A percentile compares a stretch with the other conserved stretches of the same genome.
Evolutionary conservation across 2,113 vertebrate species (phyloP).

Genomic region (Vombatus ursinus): DNA sequence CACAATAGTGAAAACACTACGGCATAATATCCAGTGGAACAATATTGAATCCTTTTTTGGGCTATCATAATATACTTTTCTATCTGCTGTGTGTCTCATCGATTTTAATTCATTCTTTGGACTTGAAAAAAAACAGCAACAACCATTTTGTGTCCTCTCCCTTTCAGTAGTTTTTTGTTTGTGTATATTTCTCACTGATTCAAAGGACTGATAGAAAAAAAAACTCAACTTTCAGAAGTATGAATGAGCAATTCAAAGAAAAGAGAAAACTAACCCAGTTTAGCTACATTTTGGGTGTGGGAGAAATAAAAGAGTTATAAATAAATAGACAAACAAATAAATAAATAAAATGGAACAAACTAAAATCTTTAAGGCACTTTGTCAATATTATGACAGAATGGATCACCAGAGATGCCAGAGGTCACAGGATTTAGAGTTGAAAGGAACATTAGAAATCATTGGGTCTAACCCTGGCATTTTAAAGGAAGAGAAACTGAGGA

Average conservation of each 20-base stretch:
- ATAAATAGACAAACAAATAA: background rate
- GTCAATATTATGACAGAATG: background rate
- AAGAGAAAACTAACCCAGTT: background rate
- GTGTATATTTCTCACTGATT: background rate
- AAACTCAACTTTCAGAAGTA: background rate
- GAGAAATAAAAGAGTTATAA: background rate
- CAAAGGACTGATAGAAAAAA: slow-evolving; percentile 26
- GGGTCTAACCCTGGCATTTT: background rate
- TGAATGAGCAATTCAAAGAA: background rate
- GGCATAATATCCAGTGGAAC: slow-evolving; percentile 53
- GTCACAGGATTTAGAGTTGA: background rate
- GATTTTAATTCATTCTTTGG: slow-evolving; percentile 60
- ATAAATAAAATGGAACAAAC: background rate
- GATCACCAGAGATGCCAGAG: background rate
- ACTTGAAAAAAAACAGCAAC: slow-evolving; percentile 42
- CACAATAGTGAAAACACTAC: slow-evolving; percentile 28
- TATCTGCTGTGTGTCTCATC: slow-evolving; percentile 23
- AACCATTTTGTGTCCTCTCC: background rate
- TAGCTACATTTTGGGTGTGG: background rate
- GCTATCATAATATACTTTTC: slow-evolving; percentile 51
- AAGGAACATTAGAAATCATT: background rate
- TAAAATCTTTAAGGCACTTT: background rate
- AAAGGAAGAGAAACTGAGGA: background rate
- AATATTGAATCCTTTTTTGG: slow-evolving; percentile 44
- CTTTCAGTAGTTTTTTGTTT: background rate